These are phyloP conservation scores for Atopsyche davidsoni DNA, from an alignment of 1,140 invertebrate species.

Conservation along the genomic window DNA sequence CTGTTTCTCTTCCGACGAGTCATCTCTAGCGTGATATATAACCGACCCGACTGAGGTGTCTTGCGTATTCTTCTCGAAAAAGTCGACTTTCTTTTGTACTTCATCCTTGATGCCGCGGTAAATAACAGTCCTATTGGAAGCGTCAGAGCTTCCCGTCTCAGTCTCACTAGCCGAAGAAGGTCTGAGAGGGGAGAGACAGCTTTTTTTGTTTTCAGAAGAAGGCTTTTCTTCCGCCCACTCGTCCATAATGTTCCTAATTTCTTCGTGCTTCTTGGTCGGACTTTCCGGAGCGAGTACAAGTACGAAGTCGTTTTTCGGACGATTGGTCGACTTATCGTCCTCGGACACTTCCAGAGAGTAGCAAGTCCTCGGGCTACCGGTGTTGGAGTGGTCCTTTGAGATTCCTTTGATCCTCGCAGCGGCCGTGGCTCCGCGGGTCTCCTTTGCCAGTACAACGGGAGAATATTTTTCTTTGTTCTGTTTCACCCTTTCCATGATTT, in stretches of 20 bases:
- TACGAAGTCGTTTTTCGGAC: conserved; percentile 44
- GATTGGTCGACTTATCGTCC: conserved; percentile 36
- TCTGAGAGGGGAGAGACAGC: conserved; percentile 26
- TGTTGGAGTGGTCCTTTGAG: conserved; percentile 31
- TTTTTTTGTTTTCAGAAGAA: conserved; percentile 34
- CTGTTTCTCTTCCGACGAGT: conserved; percentile 43
- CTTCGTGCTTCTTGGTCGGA: conserved; percentile 34
- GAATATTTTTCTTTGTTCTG: conserved; percentile 45
- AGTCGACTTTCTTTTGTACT: conserved; percentile 68
- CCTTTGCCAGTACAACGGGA: conserved; percentile 51
- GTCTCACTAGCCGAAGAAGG: conserved; percentile 52
- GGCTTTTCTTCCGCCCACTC: conserved; percentile 40
- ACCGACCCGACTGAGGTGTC: conserved; percentile 42
- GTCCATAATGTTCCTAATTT: conserved; percentile 44
- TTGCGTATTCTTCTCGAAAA: conserved; percentile 63
- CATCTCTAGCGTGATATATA: conserved; percentile 52
- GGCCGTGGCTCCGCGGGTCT: conserved; percentile 59
- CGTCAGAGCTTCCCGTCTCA: conserved; percentile 64
- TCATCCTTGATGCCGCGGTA: conserved; percentile 50
- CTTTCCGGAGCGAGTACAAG: conserved; percentile 46
- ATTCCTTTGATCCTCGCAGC: conserved; percentile 46
- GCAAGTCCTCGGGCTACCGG: conserved; percentile 47
- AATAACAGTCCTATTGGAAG: conserved; percentile 61
- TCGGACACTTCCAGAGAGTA: conserved; percentile 49
- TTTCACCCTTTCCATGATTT: conserved; percentile 59